Conservation (phyloP, 2,888 invertebrate genomes). For the Cataglyphis rosenhaueri region DNA sequence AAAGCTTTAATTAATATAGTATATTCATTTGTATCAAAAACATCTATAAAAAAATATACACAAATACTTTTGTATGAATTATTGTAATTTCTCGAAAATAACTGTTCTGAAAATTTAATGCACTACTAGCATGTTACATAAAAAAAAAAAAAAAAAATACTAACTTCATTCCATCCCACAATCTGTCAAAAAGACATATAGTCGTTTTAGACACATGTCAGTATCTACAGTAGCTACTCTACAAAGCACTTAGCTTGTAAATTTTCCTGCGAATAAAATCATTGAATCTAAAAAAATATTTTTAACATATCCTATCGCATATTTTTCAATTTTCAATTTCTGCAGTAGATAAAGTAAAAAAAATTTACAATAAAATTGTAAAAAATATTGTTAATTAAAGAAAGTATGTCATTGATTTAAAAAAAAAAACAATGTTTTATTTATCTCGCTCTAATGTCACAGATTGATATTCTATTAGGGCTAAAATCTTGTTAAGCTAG, state of each 20-base stretch:
- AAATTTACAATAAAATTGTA: background rate
- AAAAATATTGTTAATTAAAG: background rate
- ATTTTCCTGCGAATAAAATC: background rate
- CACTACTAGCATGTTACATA: background rate
- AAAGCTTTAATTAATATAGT: background rate
- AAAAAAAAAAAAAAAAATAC: constrained; percentile 10
- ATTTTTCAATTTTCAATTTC: background rate
- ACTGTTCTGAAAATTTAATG: background rate
- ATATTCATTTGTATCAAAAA: background rate
- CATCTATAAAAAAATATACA: background rate
- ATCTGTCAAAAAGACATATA: background rate
- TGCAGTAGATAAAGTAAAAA: background rate
- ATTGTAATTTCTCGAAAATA: background rate
- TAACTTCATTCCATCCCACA: background rate
- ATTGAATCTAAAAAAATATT: background rate
- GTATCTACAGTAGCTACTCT: background rate
- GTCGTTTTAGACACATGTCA: constrained; percentile 15
- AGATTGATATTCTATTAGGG: background rate
- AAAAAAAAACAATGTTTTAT: background rate
- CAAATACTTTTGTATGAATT: background rate
- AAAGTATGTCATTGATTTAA: background rate
- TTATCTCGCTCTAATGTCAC: background rate
- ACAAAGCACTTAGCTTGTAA: background rate
- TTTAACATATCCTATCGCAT: background rate
- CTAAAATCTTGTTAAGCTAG: background rate